Percentiles rank a stretch among this genome's conserved stretches.
Conservation (phyloP, 1,140 invertebrate genomes). For the Microplitis demolitor region DNA sequence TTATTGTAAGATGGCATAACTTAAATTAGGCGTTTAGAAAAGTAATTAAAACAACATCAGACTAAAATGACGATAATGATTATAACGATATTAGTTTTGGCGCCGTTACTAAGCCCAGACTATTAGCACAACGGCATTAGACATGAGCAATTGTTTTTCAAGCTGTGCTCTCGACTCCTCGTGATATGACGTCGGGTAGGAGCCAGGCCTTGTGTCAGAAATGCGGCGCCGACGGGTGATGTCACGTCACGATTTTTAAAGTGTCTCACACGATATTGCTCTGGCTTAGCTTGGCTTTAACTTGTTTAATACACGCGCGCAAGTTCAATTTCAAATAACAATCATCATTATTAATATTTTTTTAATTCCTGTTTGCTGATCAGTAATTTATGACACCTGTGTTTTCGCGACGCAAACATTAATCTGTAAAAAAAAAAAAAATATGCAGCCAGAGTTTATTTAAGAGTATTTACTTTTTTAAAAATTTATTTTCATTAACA, state of each 20-base stretch:
- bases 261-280: neutral
- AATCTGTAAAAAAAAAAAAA: no score
- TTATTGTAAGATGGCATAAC: neutral
- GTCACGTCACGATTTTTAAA: constrained; percentile 29
- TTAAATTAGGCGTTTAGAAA: neutral
- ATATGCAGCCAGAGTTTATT: no score
- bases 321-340: no score
- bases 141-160: constrained; percentile 17
- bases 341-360: neutral
- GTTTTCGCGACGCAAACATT: no score
- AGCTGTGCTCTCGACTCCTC: neutral
- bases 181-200: neutral
- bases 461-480: no score
- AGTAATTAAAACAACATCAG: neutral
- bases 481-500: no score
- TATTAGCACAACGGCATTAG: constrained; percentile 7
- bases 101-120: neutral
- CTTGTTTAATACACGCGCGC: no score
- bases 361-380: no score
- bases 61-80: neutral
- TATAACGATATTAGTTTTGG: constrained; percentile 13
- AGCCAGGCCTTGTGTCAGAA: neutral
- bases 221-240: constrained; percentile 15
- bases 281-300: no score
- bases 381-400: no score